Percentiles rank a stretch among this genome's conserved stretches.
Evolutionary conservation across 1,140 invertebrate species (phyloP).

Genomic region (Eriosoma lanigerum): DNA sequence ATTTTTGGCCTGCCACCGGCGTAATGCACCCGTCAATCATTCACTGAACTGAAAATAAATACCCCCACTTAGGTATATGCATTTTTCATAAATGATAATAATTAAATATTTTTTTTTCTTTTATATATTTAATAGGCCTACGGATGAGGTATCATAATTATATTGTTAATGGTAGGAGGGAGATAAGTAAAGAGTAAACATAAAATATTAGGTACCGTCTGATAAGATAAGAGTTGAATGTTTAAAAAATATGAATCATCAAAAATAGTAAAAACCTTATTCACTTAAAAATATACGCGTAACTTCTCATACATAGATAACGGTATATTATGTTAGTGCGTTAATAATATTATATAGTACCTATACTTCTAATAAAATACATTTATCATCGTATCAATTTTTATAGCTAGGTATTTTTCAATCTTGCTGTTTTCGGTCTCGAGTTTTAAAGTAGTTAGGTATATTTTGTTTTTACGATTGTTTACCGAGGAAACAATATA

Average conservation of each 20-base stretch:
- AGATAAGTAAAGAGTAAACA: background rate
- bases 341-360: no score
- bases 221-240: no score
- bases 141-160: background rate
- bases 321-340: background rate
- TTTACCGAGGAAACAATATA: background rate
- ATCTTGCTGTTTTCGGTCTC: background rate
- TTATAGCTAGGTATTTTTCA: background rate
- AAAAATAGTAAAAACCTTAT: no score
- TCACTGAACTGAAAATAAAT: constrained; percentile 1
- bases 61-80: background rate
- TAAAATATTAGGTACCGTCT: no score
- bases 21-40: constrained; percentile 3
- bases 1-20: background rate
- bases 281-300: no score
- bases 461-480: background rate
- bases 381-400: background rate
- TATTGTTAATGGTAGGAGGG: background rate
- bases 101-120: no score
- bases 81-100: no score
- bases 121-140: no score
- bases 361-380: background rate
- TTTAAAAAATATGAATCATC: no score
- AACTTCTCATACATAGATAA: no score
- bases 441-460: no score